Percentiles rank a stretch among this genome's conserved stretches.
Evolutionary conservation across 2,888 invertebrate genomes (phyloP).

Genomic region (Synergus japonicus): DNA sequence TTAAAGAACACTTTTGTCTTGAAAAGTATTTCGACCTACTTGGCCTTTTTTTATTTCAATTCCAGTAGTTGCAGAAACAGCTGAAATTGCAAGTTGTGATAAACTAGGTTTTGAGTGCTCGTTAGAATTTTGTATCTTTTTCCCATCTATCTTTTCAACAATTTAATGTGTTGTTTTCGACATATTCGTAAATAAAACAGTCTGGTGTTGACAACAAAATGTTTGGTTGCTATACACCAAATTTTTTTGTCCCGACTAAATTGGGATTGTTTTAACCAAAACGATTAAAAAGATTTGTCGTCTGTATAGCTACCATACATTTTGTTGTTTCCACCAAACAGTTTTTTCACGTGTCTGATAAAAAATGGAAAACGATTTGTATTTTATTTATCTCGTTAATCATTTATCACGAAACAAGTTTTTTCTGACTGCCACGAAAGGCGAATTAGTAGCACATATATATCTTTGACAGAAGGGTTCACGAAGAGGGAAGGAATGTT

Average conservation of each 20-base stretch:
- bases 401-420: not conserved
- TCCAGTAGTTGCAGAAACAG: not conserved
- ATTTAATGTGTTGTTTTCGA: too few relatives aligned
- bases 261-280: too few relatives aligned
- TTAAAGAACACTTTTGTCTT: slow-evolving; percentile 23
- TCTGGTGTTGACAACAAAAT: too few relatives aligned
- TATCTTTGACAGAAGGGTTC: not conserved
- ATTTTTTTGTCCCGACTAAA: too few relatives aligned
- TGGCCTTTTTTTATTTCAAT: not conserved
- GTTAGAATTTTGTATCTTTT: not conserved
- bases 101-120: not conserved
- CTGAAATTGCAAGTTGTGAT: not conserved
- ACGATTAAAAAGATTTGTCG: too few relatives aligned
- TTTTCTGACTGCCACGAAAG: not conserved
- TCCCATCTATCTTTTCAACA: too few relatives aligned
- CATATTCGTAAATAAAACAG: too few relatives aligned
- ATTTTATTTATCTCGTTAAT: not conserved
- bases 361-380: not conserved
- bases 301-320: too few relatives aligned
- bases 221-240: too few relatives aligned
- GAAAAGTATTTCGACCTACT: not conserved
- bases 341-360: not conserved
- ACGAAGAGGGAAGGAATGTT: slow-evolving; percentile 7
- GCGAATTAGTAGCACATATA: slow-evolving; percentile 10
- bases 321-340: too few relatives aligned